Evolutionary conservation across 2,888 invertebrate species (phyloP).

Genomic region (Cylloceria caligata): DNA sequence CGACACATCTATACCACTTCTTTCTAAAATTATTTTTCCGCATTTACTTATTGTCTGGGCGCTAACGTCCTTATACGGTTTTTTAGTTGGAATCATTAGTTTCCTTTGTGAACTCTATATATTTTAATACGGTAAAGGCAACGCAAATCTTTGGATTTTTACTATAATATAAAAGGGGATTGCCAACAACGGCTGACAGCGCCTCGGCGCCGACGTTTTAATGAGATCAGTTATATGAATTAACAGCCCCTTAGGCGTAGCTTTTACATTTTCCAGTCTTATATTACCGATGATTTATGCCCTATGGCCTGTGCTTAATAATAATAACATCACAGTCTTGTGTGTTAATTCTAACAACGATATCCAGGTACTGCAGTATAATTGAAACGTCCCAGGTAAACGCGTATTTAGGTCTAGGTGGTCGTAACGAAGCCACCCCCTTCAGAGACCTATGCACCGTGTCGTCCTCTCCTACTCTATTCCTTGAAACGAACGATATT

Average conservation of each 20-base stretch:
- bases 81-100: constrained; percentile 42
- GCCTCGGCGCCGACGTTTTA: constrained; percentile 56
- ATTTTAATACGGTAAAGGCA: constrained; percentile 29
- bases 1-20: constrained; percentile 59
- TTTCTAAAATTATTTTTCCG: constrained; percentile 53
- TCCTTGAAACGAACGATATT: constrained; percentile 24
- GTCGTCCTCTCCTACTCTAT: constrained; percentile 4
- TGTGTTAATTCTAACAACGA: neutral
- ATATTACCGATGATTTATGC: constrained; percentile 61
- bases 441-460: constrained; percentile 41
- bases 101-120: constrained; percentile 35
- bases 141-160: constrained; percentile 37
- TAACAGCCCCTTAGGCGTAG: constrained; percentile 10
- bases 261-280: constrained; percentile 55
- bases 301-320: constrained; percentile 64
- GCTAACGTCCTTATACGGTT: constrained; percentile 47
- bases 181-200: constrained; percentile 46
- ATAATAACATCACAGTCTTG: constrained; percentile 55
- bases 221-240: constrained; percentile 61
- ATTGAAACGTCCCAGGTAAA: constrained; percentile 51
- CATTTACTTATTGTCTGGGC: constrained; percentile 62
- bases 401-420: constrained; percentile 36
- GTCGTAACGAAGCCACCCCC: constrained; percentile 28
- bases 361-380: constrained; percentile 10
- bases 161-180: constrained; percentile 41